Conservation (phyloP, 37 sponge, comb jelly and placozoan genomes). For the Trichoplax adhaerens region DNA sequence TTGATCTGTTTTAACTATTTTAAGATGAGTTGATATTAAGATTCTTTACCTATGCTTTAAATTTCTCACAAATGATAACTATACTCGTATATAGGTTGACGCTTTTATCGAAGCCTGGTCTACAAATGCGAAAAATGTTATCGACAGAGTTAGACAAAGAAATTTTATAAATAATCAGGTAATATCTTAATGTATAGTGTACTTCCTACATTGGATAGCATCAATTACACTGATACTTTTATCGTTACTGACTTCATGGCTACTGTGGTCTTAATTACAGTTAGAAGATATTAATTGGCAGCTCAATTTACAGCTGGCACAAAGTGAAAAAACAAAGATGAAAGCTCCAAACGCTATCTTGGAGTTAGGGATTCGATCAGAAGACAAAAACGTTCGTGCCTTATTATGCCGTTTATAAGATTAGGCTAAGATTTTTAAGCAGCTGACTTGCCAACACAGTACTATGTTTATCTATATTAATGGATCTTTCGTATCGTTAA, state of each 20-base stretch:
- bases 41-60: not conserved
- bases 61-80: not conserved
- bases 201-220: not conserved
- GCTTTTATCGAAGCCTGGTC: constrained; percentile 56
- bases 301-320: constrained; percentile 61
- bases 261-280: constrained; percentile 5
- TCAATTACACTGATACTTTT: not conserved
- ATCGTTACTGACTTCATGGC: not conserved
- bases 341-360: constrained; percentile 78
- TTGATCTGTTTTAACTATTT: not conserved
- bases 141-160: constrained; percentile 48
- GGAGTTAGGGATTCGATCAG: constrained; percentile 33
- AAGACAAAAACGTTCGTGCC: constrained; percentile 15
- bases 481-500: too few species aligned
- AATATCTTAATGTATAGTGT: not conserved
- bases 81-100: constrained; percentile 11
- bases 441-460: too few species aligned
- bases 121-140: constrained; percentile 29
- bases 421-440: too few species aligned
- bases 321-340: constrained; percentile 36
- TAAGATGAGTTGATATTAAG: not conserved
- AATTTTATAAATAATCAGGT: not conserved
- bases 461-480: too few species aligned
- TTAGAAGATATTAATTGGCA: constrained; percentile 75
- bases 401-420: too few species aligned